Evolutionary conservation across 2,797 vertebrate species (phyloP).

Genomic region (Fistularia commersonii): DNA sequence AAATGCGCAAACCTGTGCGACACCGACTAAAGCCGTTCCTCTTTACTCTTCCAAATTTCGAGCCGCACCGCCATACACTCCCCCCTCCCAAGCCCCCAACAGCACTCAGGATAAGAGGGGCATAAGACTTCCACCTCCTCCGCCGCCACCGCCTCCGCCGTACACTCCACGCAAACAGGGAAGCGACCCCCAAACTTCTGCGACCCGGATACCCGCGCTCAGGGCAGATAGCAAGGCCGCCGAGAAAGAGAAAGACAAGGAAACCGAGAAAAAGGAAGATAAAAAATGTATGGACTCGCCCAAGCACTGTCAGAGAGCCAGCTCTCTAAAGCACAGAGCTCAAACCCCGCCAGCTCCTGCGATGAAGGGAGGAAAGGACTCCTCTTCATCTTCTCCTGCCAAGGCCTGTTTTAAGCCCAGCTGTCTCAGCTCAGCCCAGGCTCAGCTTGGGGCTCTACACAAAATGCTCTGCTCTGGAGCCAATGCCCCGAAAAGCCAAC

Average conservation of each 20-base stretch:
- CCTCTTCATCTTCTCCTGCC: constrained; percentile 67
- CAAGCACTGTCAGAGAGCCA: constrained; percentile 57
- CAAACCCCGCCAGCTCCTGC: constrained; percentile 62
- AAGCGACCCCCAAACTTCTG: constrained; percentile 39
- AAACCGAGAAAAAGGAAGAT: constrained; percentile 53
- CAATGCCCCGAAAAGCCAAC: constrained; percentile 62
- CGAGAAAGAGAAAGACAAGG: constrained; percentile 59
- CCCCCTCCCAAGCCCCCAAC: constrained; percentile 68
- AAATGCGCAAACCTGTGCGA: constrained; percentile 44
- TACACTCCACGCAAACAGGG: constrained; percentile 78
- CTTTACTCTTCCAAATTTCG: constrained; percentile 72
- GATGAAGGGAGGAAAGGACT: constrained; percentile 63
- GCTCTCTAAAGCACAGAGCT: constrained; percentile 68
- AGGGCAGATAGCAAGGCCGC: constrained; percentile 56
- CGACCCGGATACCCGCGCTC: constrained; percentile 48
- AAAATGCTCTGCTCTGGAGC: constrained; percentile 76
- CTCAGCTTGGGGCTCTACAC: constrained; percentile 72
- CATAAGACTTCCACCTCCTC: constrained; percentile 75
- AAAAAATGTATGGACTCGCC: constrained; percentile 53
- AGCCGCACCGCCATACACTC: constrained; percentile 69
- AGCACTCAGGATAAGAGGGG: constrained; percentile 77
- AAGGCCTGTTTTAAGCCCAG: constrained; percentile 73
- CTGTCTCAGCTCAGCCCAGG: constrained; percentile 71
- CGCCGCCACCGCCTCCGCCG: constrained; percentile 74
- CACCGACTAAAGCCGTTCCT: constrained; percentile 69